These are phyloP conservation scores for Sardina pilchardus DNA, from an alignment of 2,113 vertebrate genomes.

Conservation along the genomic window DNA sequence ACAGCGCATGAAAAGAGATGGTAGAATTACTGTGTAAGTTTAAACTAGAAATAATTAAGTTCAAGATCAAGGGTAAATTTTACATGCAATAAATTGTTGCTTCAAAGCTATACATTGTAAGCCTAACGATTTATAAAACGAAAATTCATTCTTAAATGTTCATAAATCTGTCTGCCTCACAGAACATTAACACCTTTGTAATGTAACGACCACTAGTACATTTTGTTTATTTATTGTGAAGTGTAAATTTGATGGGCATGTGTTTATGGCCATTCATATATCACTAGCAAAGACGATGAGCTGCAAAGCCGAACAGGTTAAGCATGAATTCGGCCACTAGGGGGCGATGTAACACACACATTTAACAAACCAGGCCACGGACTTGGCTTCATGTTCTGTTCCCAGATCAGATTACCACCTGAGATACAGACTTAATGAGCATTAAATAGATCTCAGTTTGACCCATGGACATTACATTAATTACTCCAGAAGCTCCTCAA, in stretches of 20 bases:
- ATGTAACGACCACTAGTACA: not conserved
- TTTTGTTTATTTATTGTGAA: conserved; percentile 18
- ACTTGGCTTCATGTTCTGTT: not conserved
- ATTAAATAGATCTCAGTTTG: not conserved
- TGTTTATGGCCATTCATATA: conserved; percentile 8
- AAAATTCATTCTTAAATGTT: not conserved
- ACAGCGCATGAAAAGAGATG: not conserved
- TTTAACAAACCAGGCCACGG: not conserved
- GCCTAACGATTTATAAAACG: not conserved
- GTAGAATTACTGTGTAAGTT: not conserved
- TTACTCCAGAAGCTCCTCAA: not conserved
- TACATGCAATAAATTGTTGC: not conserved
- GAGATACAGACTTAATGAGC: not conserved
- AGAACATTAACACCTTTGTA: conserved; percentile 4
- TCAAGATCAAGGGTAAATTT: not conserved
- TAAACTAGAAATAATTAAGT: not conserved
- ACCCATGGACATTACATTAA: not conserved
- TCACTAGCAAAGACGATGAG: not conserved
- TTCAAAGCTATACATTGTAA: not conserved
- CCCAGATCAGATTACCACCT: not conserved
- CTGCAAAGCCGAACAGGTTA: not conserved
- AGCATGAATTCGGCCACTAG: conserved; percentile 19
- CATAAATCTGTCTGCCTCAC: not conserved
- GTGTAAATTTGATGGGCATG: conserved; percentile 18
- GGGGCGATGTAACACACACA: conserved; percentile 31